Base-by-base conservation (phyloP, 2,888 invertebrate genomes). In the Bellardia bayeri region DNA sequence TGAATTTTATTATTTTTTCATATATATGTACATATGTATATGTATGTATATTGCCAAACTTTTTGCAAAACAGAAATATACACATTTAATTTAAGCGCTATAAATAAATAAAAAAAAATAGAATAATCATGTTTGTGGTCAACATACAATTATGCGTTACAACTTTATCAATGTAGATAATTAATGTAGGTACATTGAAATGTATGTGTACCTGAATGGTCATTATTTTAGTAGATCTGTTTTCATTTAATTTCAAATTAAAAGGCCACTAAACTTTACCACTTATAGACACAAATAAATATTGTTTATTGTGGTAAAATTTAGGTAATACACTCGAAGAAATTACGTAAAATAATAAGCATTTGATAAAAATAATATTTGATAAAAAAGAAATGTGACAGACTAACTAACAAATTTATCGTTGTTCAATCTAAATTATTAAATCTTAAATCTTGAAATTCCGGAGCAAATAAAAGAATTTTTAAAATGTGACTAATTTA, bases 191-290 rank as follows among this genome's bases (percentile, higher is more conserved):
- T 64, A 23, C 30, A 2, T 13, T 33, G 56, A 56, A 30, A 33
- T 66, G 4, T n/a, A 30, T 49, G 14, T 54, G 33, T 69, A 69
- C 45, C 68, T 56, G 69, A 75, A 54, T 75, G 69, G 61, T 69
- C 68, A 85, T 85, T 86, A 82, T 78, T 54, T 51, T 68, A 74
- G 58, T 71, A 79, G 83, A 56, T 76, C 33, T 42, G 11, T 83
- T 64, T 83, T 80, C 83, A 83, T 83, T 86, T 75, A 86, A 80
- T 82, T 76, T 86, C 56, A 75, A 86, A 86, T 86, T 82, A 86
- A 83, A 86, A 75, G 74, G 42, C 86, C 83, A 75, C 80, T 75
- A 86, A 86, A 49, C 42, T 63, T 75, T 49, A 71, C 86, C 82
- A 75, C 69, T 78, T 75, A 79, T 40, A 37, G 30, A 79, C 56